Percentiles rank a stretch among this genome's conserved stretches.
phyloP scores from a whole-genome alignment of 92 coral and sea anemone species.

The Epizoanthus scotinus region DNA sequence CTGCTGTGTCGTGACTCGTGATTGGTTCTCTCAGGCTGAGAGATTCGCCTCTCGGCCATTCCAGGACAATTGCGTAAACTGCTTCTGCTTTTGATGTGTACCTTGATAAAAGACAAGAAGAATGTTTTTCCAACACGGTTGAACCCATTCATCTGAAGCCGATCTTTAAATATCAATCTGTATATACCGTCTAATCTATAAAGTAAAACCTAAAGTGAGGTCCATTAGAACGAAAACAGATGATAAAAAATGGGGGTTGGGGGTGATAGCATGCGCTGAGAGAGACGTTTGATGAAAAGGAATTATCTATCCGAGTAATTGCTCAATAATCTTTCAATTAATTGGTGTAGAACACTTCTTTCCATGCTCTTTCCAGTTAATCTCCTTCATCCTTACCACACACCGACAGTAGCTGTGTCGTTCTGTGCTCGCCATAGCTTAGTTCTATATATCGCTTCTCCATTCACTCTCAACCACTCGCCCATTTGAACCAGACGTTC shows the following conservation, averaged over 20 bases:
- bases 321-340: too few species aligned
- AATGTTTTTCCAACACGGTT: not conserved
- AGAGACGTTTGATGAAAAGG: too few species aligned
- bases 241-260: too few species aligned
- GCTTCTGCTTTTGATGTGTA: constrained; percentile 70
- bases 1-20: constrained; percentile 47
- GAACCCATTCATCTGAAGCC: too few species aligned
- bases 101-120: constrained; percentile 43
- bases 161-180: too few species aligned
- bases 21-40: constrained; percentile 56
- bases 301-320: too few species aligned
- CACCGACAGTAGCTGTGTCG: constrained; percentile 68
- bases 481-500: constrained; percentile 90
- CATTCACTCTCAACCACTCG: constrained; percentile 84
- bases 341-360: too few species aligned
- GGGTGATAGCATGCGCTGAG: too few species aligned
- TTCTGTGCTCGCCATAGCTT: constrained; percentile 90
- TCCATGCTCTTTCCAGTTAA: too few species aligned
- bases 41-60: constrained; percentile 66
- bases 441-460: constrained; percentile 85
- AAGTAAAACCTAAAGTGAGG: too few species aligned
- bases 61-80: constrained; percentile 74
- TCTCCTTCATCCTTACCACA: constrained; percentile 46
- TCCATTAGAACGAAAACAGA: too few species aligned
- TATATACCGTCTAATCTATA: too few species aligned